A percentile compares a stretch with the other conserved stretches of the same genome.
Evolutionary conservation across 2,113 vertebrate species (phyloP).

Genomic region (Notothenia coriiceps): DNA sequence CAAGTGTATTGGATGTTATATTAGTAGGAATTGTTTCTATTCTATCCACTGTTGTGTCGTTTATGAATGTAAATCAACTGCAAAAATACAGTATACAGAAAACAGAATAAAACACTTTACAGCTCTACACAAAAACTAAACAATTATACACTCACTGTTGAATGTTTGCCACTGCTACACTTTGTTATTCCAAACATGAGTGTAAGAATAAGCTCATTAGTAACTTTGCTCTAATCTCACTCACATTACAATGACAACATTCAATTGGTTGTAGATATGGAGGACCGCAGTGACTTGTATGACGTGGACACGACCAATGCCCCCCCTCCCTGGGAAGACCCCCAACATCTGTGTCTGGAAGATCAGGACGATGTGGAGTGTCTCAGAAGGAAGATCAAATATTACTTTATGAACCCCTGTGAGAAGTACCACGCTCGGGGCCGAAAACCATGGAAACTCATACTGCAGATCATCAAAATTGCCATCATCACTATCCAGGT

Average conservation of each 20-base stretch:
- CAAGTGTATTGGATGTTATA: not conserved
- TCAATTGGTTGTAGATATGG: constrained; percentile 66
- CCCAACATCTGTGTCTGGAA: constrained; percentile 17
- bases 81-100: not conserved
- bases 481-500: constrained; percentile 93
- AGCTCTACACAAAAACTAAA: not conserved
- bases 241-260: not conserved
- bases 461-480: constrained; percentile 93
- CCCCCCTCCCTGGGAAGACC: constrained; percentile 38
- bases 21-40: not conserved
- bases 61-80: not conserved
- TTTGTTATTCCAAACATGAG: not conserved
- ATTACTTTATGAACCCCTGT: constrained; percentile 96
- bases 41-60: not conserved
- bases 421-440: constrained; percentile 93
- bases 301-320: constrained; percentile 22
- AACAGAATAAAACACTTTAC: not conserved
- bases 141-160: too few species aligned
- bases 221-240: not conserved
- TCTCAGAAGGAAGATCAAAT: constrained; percentile 91
- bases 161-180: too few species aligned
- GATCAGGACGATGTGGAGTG: constrained; percentile 82
- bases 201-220: not conserved
- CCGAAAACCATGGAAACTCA: constrained; percentile 93
- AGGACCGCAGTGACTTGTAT: constrained; percentile 58